Conservation (phyloP, 35 echinoderm and acorn worm species). For the Heliocidaris erythrogramma region DNA sequence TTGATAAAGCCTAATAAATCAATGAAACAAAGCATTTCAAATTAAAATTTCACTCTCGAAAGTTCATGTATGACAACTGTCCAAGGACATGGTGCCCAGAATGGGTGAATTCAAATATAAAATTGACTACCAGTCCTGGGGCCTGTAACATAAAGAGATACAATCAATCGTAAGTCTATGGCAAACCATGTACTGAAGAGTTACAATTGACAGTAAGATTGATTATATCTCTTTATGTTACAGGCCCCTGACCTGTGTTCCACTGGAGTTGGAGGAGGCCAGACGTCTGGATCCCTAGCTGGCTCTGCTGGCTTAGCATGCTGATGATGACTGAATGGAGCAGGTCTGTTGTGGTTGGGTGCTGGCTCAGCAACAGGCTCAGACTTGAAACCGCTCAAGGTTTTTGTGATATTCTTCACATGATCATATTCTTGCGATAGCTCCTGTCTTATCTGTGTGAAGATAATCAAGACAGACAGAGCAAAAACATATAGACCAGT, state of each 20-base stretch:
- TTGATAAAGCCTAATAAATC: too few species aligned
- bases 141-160: too few species aligned
- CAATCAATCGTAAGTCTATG: too few species aligned
- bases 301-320: constrained; percentile 46
- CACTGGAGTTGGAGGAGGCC: constrained; percentile 97
- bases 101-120: too few species aligned
- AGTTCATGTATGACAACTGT: too few species aligned
- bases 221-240: too few species aligned
- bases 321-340: constrained; percentile 43
- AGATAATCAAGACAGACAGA: background rate
- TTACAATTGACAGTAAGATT: too few species aligned
- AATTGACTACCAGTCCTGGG: too few species aligned
- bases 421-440: constrained; percentile 92
- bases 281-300: constrained; percentile 88
- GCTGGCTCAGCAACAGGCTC: constrained; percentile 50
- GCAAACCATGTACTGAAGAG: too few species aligned
- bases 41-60: too few species aligned
- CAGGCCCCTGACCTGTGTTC: constrained; percentile 90
- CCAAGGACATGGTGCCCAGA: too few species aligned
- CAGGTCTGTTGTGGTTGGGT: constrained; percentile 37
- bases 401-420: constrained; percentile 90
- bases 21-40: too few species aligned
- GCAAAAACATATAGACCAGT: background rate
- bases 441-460: constrained; percentile 78
- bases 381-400: constrained; percentile 81